Conservation (phyloP, 2,797 vertebrate species). For the Coregonus suidteri region DNA sequence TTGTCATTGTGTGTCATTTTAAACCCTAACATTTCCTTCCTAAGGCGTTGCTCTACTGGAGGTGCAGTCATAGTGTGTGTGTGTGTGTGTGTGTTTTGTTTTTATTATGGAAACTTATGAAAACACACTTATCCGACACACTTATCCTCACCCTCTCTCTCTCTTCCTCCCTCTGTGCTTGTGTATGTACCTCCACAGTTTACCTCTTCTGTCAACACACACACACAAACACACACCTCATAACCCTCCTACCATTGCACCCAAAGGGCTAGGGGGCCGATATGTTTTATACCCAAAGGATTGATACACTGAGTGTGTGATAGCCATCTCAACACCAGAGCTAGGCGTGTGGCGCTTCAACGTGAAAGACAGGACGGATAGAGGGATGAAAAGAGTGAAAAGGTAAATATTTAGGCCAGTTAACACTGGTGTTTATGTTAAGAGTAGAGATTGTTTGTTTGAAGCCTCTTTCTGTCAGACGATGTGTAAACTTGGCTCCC, state of each 20-base stretch:
- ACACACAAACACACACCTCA: not conserved
- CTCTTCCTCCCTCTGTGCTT: not conserved
- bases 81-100: constrained; percentile 26
- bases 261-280: constrained; percentile 22
- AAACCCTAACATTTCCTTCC: constrained; percentile 47
- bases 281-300: constrained; percentile 47
- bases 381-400: constrained; percentile 61
- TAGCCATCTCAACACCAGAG: constrained; percentile 61
- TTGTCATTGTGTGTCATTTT: constrained; percentile 25
- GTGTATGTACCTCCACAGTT: not conserved
- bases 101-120: constrained; percentile 51
- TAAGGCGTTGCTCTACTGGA: not conserved
- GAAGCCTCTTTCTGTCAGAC: constrained; percentile 70
- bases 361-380: constrained; percentile 48
- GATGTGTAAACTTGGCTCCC: constrained; percentile 80
- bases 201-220: constrained; percentile 35
- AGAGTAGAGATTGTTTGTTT: constrained; percentile 78
- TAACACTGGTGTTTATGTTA: constrained; percentile 77
- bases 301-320: constrained; percentile 55
- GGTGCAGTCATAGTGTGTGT: constrained; percentile 6
- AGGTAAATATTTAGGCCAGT: constrained; percentile 81
- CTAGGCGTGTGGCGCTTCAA: constrained; percentile 53
- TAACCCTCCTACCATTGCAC: not conserved
- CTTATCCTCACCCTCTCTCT: constrained; percentile 8
- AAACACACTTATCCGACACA: constrained; percentile 45